Base-by-base conservation (phyloP, 1,140 invertebrate species). In the Eubasilissa regina region DNA sequence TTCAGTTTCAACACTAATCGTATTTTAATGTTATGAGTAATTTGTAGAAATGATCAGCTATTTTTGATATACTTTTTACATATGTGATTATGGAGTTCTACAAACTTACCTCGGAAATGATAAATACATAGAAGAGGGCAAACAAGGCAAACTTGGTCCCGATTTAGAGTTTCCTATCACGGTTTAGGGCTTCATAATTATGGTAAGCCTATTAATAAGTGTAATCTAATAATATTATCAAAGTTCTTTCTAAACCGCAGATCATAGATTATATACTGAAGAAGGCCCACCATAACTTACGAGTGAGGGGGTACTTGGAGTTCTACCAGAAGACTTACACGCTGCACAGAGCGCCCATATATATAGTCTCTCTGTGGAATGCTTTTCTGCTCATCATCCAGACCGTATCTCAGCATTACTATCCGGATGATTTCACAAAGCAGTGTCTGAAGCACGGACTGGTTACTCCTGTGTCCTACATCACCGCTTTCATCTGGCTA, bases 241-340 rank as follows among this genome's bases (percentile, higher is more conserved):
- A 35, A 35, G 25, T 6, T 15, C 15, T 68, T 78, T 45, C 78
- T 74, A 75, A 58, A 73, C 85, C 84, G 12, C 81, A 91, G 90
- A 70, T 92, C 13, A 85, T 90, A 19, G 92, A 93, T 85, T 88
- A 91, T 81, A 83, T 92, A 60, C 85, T 91, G 0, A 91, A 91
- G 84, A 84, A 84, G 11, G 90, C 87, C 77, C 93, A 94, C 84
- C 89, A 92, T 81, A 85, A 87, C 72, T 84, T 93, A 21, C 87
- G 92, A 68, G 86, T 93, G 77, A 89, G 89, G 82, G 93, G 92
- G 25, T 94, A 93, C 82, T 87, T 93, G 74, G 92, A 93, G 44
- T 94, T 93, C 84, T 92, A 93, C 85, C 90, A 92, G 72, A 90
- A 90, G 7, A 93, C 91, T 4, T 89, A 90, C 83, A 87, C 89